These are phyloP conservation scores for Drosophila colorata DNA, from an alignment of 2,888 invertebrate species.

Conservation along the genomic window DNA sequence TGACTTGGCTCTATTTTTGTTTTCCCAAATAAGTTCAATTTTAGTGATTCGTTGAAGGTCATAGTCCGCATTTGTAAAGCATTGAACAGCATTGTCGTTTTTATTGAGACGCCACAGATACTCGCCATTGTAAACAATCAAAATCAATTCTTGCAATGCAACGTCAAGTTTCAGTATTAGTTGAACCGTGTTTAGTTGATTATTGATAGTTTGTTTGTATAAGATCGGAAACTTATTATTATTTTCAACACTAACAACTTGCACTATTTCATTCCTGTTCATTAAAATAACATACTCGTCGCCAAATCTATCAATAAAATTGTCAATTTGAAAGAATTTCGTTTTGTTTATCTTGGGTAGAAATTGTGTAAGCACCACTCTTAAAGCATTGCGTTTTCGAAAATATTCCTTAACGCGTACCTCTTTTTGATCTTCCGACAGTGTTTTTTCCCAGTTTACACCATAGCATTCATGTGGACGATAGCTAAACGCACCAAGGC, in stretches of 20 bases:
- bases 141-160: slow-evolving; percentile 70
- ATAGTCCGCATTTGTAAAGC: slow-evolving; percentile 87
- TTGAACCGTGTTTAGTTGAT: slow-evolving; percentile 47
- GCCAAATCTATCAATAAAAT: slow-evolving; percentile 25
- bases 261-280: slow-evolving; percentile 54
- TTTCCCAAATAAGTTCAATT: slow-evolving; percentile 83
- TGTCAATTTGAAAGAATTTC: slow-evolving; percentile 44
- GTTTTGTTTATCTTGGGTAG: slow-evolving; percentile 28
- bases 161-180: slow-evolving; percentile 65
- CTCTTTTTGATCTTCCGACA: slow-evolving; percentile 2
- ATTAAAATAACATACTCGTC: slow-evolving; percentile 59
- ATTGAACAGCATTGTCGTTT: slow-evolving; percentile 86
- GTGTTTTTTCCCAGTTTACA: slow-evolving; percentile 48
- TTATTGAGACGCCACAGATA: slow-evolving; percentile 85
- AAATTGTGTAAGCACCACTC: slow-evolving; percentile 46
- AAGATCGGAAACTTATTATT: slow-evolving; percentile 40
- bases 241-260: slow-evolving; percentile 26
- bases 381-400: slow-evolving; percentile 56
- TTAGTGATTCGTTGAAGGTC: slow-evolving; percentile 86
- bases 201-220: slow-evolving; percentile 47
- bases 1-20: slow-evolving; percentile 63
- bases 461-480: slow-evolving; percentile 78
- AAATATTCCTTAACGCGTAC: slow-evolving; percentile 64
- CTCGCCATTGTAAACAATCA: slow-evolving; percentile 87
- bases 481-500: slow-evolving; percentile 71